A percentile compares a stretch with the other conserved stretches of the same genome.
Conservation (phyloP, 1,140 invertebrate genomes). For the Reticulitermes speratus region DNA sequence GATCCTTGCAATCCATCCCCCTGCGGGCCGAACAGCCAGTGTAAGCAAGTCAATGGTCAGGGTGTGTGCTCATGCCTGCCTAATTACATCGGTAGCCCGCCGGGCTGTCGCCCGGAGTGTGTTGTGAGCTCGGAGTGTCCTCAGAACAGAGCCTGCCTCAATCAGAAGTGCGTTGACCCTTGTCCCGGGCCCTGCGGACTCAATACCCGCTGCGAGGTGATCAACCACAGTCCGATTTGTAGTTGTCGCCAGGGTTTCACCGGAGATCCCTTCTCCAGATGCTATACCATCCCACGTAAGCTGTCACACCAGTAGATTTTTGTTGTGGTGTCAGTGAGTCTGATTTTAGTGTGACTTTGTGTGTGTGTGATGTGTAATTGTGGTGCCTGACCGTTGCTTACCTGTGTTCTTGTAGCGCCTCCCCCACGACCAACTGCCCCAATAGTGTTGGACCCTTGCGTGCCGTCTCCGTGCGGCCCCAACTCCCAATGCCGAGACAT, state of each 20-base stretch:
- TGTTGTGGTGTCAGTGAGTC: conserved; percentile 38
- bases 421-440: conserved; percentile 42
- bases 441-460: conserved; percentile 60
- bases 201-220: conserved; percentile 43
- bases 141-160: conserved; percentile 53
- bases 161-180: conserved; percentile 66
- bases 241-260: conserved; percentile 40
- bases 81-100: conserved; percentile 40
- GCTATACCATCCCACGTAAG: conserved; percentile 42
- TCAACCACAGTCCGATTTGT: conserved; percentile 39
- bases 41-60: conserved; percentile 42
- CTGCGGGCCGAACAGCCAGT: conserved; percentile 48
- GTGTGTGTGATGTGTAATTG: background rate
- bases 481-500: conserved; percentile 65
- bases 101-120: conserved; percentile 44
- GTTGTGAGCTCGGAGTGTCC: conserved; percentile 45
- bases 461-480: conserved; percentile 71
- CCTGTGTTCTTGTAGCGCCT: conserved; percentile 39
- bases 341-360: background rate
- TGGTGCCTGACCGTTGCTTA: background rate
- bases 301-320: background rate
- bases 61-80: conserved; percentile 41
- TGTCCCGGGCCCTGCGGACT: conserved; percentile 55
- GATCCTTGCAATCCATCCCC: conserved; percentile 46
- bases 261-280: conserved; percentile 41